Conservation (phyloP, 2,113 vertebrate genomes). For the Percina caprodes region DNA sequence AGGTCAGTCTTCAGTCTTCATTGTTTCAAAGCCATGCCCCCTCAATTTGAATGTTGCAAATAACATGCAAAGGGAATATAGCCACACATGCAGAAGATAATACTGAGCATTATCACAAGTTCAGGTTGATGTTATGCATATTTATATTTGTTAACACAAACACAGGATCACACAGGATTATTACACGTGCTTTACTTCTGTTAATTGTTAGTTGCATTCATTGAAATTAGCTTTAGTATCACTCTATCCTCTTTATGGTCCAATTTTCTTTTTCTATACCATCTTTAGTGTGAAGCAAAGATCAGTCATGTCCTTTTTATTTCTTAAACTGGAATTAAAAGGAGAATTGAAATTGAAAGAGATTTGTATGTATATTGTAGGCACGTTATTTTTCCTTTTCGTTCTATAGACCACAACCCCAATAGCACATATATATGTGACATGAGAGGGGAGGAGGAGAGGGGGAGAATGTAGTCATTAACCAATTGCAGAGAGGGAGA, state of each 20-base stretch:
- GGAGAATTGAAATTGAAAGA: constrained; percentile 29
- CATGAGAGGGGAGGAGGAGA: constrained; percentile 23
- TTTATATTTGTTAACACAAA: constrained; percentile 29
- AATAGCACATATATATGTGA: constrained; percentile 41
- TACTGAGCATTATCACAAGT: constrained; percentile 40
- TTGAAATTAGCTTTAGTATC: constrained; percentile 34
- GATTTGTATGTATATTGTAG: neutral
- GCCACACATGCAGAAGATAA: constrained; percentile 7
- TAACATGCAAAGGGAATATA: neutral
- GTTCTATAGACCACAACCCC: constrained; percentile 12
- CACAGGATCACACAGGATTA: constrained; percentile 15
- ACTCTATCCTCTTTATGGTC: constrained; percentile 19
- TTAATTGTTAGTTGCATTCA: constrained; percentile 10
- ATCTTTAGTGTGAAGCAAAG: constrained; percentile 34
- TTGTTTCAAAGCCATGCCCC: neutral
- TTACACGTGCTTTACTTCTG: neutral
- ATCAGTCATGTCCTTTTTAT: constrained; percentile 47
- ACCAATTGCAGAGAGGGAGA: constrained; percentile 57
- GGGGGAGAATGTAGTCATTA: constrained; percentile 67
- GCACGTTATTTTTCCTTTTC: constrained; percentile 2
- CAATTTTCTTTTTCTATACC: constrained; percentile 47
- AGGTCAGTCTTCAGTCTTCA: constrained; percentile 22
- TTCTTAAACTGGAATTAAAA: constrained; percentile 52
- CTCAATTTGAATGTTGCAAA: constrained; percentile 7
- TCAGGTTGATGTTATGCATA: constrained; percentile 40